A percentile compares a stretch with the other conserved stretches of the same genome.
Conservation (phyloP, 2,113 vertebrate genomes). For the Chascanopsetta lugubris region DNA sequence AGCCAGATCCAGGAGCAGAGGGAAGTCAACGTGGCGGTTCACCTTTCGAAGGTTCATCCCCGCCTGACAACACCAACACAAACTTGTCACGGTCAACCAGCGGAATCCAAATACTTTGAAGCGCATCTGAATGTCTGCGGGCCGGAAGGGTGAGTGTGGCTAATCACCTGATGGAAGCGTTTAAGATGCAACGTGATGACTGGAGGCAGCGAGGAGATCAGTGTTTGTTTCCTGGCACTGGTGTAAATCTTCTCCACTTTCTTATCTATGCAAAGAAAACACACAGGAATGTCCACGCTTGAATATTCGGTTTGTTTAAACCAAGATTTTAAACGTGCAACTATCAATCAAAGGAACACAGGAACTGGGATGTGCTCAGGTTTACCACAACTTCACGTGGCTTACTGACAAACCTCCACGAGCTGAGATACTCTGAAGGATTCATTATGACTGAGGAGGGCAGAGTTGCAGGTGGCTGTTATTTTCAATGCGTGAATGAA, state of each 20-base stretch:
- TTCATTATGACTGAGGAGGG: too few species aligned
- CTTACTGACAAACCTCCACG: too few species aligned
- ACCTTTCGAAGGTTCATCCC: conserved; percentile 96
- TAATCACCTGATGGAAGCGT: conserved; percentile 93
- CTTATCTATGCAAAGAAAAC: conserved; percentile 82
- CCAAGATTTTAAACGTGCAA: too few species aligned
- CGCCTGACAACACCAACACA: conserved; percentile 78
- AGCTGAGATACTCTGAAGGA: too few species aligned
- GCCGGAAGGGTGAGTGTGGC: not conserved
- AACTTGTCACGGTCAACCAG: not conserved
- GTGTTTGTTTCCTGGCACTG: conserved; percentile 93
- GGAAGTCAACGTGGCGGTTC: conserved; percentile 96
- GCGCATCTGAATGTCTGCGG: not conserved
- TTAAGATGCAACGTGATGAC: conserved; percentile 95
- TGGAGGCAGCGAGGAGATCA: conserved; percentile 92
- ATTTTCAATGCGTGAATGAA: too few species aligned
- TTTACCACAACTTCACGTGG: too few species aligned
- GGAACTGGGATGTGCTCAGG: too few species aligned
- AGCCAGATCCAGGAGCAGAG: conserved; percentile 90
- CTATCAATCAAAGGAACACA: too few species aligned
- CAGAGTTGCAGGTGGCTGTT: too few species aligned
- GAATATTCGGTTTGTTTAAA: not conserved
- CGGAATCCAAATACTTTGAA: not conserved
- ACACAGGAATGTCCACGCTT: not conserved
- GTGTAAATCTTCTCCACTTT: conserved; percentile 91